Conservation (phyloP, 2,797 vertebrate genomes). For the Pyrocephalus nanus region DNA sequence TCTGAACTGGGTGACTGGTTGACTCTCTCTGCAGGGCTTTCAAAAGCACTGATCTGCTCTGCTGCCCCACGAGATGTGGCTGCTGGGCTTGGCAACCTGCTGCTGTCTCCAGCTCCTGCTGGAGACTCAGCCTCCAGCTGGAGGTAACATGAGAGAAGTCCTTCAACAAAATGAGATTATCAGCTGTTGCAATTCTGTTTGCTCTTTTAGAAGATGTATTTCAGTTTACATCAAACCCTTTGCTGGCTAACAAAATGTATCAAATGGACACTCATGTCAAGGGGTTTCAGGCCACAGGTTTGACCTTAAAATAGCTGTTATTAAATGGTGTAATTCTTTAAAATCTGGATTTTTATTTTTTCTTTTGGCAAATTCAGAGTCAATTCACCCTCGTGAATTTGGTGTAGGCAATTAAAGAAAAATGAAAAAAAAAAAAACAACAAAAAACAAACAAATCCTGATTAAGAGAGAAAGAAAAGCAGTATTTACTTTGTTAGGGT, state of each 20-base stretch:
- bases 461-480: not conserved
- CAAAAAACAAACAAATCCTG: not conserved
- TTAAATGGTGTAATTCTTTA: not conserved
- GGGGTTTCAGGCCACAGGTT: not conserved
- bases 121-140: not conserved
- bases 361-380: not conserved
- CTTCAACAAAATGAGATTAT: not conserved
- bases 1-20: rapidly evolving
- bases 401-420: not conserved
- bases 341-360: not conserved
- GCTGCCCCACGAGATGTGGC: rapidly evolving
- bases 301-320: constrained; percentile 2
- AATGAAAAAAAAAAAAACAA: not conserved
- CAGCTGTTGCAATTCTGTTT: not conserved
- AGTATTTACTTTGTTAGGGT: not conserved
- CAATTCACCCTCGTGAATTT: not conserved
- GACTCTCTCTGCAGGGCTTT: not conserved
- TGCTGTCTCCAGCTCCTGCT: not conserved
- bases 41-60: not conserved
- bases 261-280: not conserved
- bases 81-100: not conserved
- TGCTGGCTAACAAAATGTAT: constrained; percentile 21
- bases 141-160: not conserved
- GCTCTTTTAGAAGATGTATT: not conserved
- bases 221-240: constrained; percentile 21